Conservation (phyloP, 2,113 vertebrate genomes). For the Ranitomeya variabilis region DNA sequence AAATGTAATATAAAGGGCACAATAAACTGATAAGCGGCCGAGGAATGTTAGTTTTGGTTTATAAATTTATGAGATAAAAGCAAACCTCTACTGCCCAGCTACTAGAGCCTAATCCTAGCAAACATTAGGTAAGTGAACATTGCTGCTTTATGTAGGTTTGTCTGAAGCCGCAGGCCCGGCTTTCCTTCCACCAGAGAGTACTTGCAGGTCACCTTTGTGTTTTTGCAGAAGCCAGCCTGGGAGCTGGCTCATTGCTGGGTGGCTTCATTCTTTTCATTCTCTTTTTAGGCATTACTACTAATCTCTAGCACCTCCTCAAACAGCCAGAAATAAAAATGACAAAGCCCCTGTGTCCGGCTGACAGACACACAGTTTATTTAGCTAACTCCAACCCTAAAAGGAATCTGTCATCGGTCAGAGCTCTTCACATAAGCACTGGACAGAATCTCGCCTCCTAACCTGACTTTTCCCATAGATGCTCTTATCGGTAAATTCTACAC, state of each 20-base stretch:
- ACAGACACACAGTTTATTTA: neutral
- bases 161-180: neutral
- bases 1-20: too few species aligned
- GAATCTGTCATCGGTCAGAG: neutral
- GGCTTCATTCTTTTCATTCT: neutral
- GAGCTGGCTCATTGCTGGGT: neutral
- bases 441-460: too few species aligned
- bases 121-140: neutral
- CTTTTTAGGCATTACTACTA: neutral
- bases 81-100: too few species aligned
- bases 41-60: too few species aligned
- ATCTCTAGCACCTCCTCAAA: neutral
- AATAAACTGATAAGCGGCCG: too few species aligned
- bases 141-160: neutral
- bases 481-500: neutral
- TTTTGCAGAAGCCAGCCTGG: neutral
- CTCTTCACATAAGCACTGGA: neutral
- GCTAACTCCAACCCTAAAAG: neutral
- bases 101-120: neutral
- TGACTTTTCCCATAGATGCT: neutral
- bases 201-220: neutral
- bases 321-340: neutral
- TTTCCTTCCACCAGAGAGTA: neutral
- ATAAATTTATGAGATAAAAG: too few species aligned
- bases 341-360: neutral